Conservation (phyloP, 2,113 vertebrate species). For the Pterophyllum scalare region DNA sequence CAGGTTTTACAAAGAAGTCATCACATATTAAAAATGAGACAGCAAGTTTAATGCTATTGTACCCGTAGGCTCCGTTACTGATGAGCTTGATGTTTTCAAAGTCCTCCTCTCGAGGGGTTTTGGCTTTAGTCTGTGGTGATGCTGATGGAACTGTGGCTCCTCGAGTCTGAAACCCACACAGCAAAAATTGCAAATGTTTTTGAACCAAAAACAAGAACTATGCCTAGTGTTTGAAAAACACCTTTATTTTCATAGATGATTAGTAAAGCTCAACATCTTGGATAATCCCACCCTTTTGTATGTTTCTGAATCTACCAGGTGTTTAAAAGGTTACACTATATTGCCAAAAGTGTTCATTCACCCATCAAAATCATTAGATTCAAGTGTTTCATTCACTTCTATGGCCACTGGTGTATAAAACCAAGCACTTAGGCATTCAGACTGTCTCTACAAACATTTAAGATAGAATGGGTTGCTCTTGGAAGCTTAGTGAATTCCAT, state of each 20-base stretch:
- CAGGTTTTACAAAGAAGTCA: not conserved
- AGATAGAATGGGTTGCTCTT: too few species aligned
- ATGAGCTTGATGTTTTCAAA: conserved; percentile 98
- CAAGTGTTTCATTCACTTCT: too few species aligned
- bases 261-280: not conserved
- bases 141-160: conserved; percentile 80
- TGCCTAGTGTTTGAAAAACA: not conserved
- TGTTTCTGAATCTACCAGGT: not conserved
- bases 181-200: not conserved
- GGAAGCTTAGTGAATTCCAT: too few species aligned
- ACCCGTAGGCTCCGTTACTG: conserved; percentile 99
- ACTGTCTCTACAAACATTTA: too few species aligned
- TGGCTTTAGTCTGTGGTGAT: conserved; percentile 81
- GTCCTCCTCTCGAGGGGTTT: conserved; percentile 93
- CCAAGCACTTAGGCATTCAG: too few species aligned
- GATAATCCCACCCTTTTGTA: not conserved
- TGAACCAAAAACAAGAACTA: not conserved
- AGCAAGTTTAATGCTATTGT: not conserved
- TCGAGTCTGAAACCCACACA: conserved; percentile 79
- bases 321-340: not conserved
- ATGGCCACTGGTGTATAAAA: too few species aligned
- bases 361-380: too few species aligned
- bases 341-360: too few species aligned
- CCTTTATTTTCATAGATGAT: not conserved
- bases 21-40: not conserved